These are phyloP conservation scores for Trissolcus basalis DNA, from an alignment of 1,140 invertebrate genomes.

Conservation along the genomic window DNA sequence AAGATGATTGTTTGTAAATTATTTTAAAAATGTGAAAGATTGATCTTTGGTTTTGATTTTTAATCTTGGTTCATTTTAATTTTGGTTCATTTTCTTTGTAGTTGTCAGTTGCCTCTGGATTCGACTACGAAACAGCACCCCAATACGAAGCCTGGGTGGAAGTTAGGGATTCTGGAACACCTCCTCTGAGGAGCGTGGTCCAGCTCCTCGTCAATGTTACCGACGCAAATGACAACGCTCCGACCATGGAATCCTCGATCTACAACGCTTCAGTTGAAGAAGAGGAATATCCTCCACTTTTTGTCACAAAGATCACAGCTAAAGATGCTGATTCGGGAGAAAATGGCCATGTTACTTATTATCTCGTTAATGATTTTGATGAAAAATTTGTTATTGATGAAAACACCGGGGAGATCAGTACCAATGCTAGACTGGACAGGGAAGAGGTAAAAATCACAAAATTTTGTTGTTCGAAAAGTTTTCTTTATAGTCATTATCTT, in stretches of 20 bases:
- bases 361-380: conserved; percentile 84
- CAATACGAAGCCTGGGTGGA: conserved; percentile 95
- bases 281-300: conserved; percentile 87
- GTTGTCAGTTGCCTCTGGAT: conserved; percentile 82
- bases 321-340: conserved; percentile 90
- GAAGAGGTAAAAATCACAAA: conserved; percentile 79
- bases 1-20: too few relatives aligned
- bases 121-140: conserved; percentile 92
- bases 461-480: too few relatives aligned
- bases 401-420: conserved; percentile 89
- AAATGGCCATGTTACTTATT: conserved; percentile 90
- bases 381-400: conserved; percentile 88
- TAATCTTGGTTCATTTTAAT: too few relatives aligned
- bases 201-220: conserved; percentile 89
- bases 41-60: too few relatives aligned
- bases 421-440: conserved; percentile 88
- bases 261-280: conserved; percentile 92
- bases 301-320: conserved; percentile 87
- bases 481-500: too few relatives aligned
- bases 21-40: too few relatives aligned
- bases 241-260: conserved; percentile 85
- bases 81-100: conserved; percentile 23
- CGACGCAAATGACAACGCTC: conserved; percentile 94
- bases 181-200: conserved; percentile 85
- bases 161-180: conserved; percentile 89